Evolutionary conservation across 1,140 invertebrate genomes (phyloP).

Genomic region (Myzus persicae): DNA sequence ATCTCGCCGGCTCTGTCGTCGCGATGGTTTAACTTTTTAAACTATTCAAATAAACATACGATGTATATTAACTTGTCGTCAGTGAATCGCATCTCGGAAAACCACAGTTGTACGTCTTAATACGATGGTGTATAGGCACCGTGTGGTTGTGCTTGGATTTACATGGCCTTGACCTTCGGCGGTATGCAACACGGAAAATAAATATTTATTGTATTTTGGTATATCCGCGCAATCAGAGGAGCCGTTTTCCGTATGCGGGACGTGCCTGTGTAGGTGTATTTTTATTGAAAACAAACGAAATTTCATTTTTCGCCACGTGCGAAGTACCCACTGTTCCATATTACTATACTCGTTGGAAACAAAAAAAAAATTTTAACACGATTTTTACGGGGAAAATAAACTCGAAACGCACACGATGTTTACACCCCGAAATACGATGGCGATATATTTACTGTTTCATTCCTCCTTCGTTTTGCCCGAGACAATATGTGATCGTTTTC

Average conservation of each 20-base stretch:
- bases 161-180: not conserved
- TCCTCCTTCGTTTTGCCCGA: not conserved
- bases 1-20: no score
- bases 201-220: not conserved
- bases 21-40: no score
- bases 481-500: not conserved
- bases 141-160: not conserved
- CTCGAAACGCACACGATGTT: not conserved
- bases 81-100: no score
- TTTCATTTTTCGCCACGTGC: not conserved
- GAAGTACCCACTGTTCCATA: not conserved
- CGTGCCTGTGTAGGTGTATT: not conserved
- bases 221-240: not conserved
- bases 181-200: no score
- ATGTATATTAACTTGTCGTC: no score
- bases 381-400: not conserved
- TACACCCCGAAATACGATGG: not conserved
- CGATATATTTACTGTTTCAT: not conserved
- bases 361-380: not conserved
- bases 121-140: no score
- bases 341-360: not conserved
- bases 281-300: not conserved
- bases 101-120: no score
- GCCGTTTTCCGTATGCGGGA: not conserved
- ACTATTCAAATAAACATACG: no score